phyloP scores from a whole-genome alignment of 2,888 invertebrate species.

The Dermolepida albohirtum region DNA sequence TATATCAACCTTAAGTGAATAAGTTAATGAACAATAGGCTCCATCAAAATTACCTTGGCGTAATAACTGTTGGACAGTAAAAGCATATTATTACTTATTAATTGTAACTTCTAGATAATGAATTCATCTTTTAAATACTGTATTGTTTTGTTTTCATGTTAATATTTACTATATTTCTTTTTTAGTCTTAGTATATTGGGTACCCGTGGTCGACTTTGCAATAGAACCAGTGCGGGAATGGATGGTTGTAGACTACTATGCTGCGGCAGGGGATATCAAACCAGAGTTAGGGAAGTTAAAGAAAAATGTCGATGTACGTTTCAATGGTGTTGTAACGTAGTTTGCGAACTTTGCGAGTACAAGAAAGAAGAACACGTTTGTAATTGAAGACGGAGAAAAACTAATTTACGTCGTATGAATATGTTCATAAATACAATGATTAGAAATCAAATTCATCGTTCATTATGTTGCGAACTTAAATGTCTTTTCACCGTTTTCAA shows the following conservation, averaged over 20 bases:
- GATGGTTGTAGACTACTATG: constrained; percentile 90
- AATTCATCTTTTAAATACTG: no score
- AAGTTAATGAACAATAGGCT: no score
- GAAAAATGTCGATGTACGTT: constrained; percentile 92
- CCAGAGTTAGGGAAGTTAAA: constrained; percentile 82
- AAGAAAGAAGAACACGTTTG: constrained; percentile 87
- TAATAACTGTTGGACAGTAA: no score
- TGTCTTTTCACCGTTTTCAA: no score
- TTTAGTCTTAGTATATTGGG: constrained; percentile 83
- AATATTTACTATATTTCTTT: constrained; percentile 51
- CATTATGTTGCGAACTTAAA: no score
- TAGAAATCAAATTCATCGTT: not conserved
- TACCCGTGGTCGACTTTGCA: constrained; percentile 85
- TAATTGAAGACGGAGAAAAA: constrained; percentile 70
- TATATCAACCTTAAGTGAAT: no score
- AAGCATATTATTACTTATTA: no score
- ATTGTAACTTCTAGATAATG: no score
- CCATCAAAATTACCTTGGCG: no score
- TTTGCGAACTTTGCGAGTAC: constrained; percentile 84
- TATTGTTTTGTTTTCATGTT: no score
- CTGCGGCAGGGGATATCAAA: constrained; percentile 91
- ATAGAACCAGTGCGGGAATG: constrained; percentile 84
- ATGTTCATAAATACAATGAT: constrained; percentile 40
- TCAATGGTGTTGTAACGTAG: constrained; percentile 92
- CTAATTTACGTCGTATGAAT: constrained; percentile 41